Evolutionary conservation across 2,797 vertebrate species (phyloP), one percentile per base, ranked within the genome.

Genomic region (Eupleurogrammus muticus): DNA sequence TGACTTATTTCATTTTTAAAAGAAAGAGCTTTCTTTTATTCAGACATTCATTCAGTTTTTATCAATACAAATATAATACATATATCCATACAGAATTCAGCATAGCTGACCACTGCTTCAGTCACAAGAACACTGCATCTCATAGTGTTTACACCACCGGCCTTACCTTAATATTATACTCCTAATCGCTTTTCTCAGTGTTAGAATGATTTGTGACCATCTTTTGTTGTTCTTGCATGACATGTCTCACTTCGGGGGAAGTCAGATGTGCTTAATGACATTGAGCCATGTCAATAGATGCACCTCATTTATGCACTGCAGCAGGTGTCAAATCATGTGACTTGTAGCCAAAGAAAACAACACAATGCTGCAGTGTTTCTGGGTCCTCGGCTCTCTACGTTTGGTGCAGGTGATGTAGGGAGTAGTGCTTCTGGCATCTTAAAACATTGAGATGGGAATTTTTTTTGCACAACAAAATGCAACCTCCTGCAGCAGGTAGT

Each of bases 201-300:
- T 67, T 10, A 44, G 19, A 9, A n/a, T 16, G 46, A 19, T n/a
- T n/a, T n/a, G n/a, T 1, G 40, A 69, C 63, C 12, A 10, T 35
- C 60, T 60, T 57, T 38, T 70, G 40, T 64, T 49, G 9, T 34
- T 3, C 55, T 70, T 34, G 2, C 49, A 62, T 83, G 74, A 78
- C 72, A 70, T 81, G 74, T 80, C 48, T 38, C 50, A 61, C 56
- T 47, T 52, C 3, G 28, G 61, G 34, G 71, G 16, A 50, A 44
- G 28, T 73, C 51, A 44, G 52, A 60, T 13, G 38, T 6, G 66
- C 53, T 34, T 2, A 40, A 66, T 70, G 44, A 51, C 42, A 24
- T 7, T 20, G 38, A 62, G 21, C 20, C 9, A 38, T 47, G 38
- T 65, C 60, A 58, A 24, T 67, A 57, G 36, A 57, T 34, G 16